These are phyloP conservation scores for Coccyzus lansbergi DNA, from an alignment of 2,797 vertebrate genomes.

Conservation along the genomic window DNA sequence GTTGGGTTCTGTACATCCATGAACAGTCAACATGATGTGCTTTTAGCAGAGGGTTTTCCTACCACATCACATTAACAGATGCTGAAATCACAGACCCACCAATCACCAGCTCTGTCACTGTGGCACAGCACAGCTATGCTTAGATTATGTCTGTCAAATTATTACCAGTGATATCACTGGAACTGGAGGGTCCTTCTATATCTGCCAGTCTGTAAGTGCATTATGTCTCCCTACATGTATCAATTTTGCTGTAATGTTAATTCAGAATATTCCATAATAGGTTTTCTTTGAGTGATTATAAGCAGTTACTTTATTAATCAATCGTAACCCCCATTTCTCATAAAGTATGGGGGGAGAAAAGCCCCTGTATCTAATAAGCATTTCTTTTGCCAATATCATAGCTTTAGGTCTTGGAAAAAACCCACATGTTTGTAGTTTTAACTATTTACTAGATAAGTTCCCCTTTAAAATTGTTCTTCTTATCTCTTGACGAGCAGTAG, in stretches of 20 bases:
- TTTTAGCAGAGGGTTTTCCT: not conserved
- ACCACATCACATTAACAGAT: not conserved
- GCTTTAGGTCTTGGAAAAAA: not conserved
- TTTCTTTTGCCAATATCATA: not conserved
- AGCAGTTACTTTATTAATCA: not conserved
- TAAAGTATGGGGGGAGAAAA: not conserved
- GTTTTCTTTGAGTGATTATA: not conserved
- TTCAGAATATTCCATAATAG: not conserved
- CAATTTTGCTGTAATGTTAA: not conserved
- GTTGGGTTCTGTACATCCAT: not conserved
- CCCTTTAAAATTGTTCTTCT: not conserved
- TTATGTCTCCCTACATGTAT: not conserved
- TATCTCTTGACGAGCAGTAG: not conserved
- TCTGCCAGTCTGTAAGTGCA: not conserved
- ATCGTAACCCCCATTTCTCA: not conserved
- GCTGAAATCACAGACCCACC: not conserved
- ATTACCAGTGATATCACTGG: not conserved
- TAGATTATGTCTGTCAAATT: not conserved
- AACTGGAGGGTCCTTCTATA: not conserved
- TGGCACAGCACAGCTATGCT: rapidly evolving
- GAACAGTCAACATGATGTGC: not conserved
- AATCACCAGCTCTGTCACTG: not conserved
- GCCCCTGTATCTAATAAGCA: not conserved
- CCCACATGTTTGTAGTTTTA: not conserved
- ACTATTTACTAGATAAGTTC: not conserved